Conservation (phyloP, 2,113 vertebrate species). For the Artemisiospiza belli region DNA sequence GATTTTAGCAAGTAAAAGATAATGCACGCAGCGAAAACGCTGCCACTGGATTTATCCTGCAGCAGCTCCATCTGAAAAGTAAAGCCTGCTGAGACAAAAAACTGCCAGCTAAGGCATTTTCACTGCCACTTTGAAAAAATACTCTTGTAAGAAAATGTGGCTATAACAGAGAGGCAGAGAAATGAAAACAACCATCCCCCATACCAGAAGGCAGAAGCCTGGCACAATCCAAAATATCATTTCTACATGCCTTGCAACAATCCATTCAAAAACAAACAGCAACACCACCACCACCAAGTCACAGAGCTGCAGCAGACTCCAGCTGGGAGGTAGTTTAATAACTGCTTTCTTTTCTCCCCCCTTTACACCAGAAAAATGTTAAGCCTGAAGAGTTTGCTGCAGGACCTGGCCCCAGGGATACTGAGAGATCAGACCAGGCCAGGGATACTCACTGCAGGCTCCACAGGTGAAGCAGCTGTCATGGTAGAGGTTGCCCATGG, state of each 20-base stretch:
- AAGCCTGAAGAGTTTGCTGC: neutral
- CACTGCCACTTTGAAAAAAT: neutral
- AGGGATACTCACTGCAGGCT: constrained; percentile 89
- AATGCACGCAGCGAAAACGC: rapidly evolving
- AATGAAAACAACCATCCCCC: neutral
- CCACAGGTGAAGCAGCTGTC: constrained; percentile 95
- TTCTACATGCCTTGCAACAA: neutral
- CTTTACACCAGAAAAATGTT: neutral
- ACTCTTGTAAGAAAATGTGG: neutral
- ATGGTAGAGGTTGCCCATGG: constrained; percentile 96
- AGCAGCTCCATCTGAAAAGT: neutral
- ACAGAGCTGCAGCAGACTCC: neutral
- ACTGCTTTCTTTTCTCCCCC: neutral
- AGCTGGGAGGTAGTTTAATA: neutral
- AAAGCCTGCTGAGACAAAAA: neutral
- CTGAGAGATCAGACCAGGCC: neutral
- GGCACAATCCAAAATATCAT: neutral
- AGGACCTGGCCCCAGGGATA: neutral
- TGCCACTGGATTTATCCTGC: rapidly evolving
- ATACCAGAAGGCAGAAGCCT: neutral
- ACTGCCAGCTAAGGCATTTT: neutral
- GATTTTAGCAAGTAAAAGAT: neutral
- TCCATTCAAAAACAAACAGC: neutral
- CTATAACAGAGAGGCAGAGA: neutral
- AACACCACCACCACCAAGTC: neutral